These are phyloP conservation scores for Rana temporaria DNA, from an alignment of 2,113 vertebrate species.

Conservation along the genomic window DNA sequence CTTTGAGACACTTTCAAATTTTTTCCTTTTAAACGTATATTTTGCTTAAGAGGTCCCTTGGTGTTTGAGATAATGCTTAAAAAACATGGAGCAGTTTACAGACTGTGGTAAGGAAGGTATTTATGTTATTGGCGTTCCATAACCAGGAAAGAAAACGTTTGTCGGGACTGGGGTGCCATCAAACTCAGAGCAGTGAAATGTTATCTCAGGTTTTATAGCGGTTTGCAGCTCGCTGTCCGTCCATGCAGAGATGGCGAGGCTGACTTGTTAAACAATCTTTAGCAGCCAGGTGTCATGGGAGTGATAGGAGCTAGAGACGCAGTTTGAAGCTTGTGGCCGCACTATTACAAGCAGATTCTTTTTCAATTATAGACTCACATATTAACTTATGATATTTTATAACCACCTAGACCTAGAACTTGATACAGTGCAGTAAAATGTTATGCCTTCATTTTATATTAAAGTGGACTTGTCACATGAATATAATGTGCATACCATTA, in stretches of 20 bases:
- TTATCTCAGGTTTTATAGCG: conserved; percentile 47
- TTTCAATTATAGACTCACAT: conserved; percentile 38
- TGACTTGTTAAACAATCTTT: conserved; percentile 25
- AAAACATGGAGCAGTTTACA: conserved; percentile 43
- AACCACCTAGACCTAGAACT: conserved; percentile 11
- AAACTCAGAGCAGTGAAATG: conserved; percentile 39
- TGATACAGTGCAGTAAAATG: too few relatives aligned
- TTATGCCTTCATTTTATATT: too few relatives aligned
- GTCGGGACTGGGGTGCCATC: conserved; percentile 39
- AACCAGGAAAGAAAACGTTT: conserved; percentile 16
- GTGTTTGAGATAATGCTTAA: conserved; percentile 38
- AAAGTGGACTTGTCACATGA: too few relatives aligned
- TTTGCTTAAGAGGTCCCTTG: conserved; percentile 31
- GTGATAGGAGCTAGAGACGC: conserved; percentile 27
- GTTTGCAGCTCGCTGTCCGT: conserved; percentile 22
- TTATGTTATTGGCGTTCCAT: conserved; percentile 34
- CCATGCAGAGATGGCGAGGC: conserved; percentile 5
- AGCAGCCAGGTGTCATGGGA: conserved; percentile 46
- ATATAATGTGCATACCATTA: too few relatives aligned
- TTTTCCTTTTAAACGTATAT: conserved; percentile 12
- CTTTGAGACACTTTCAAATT: not conserved
- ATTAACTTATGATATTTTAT: conserved; percentile 43
- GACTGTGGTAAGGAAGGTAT: conserved; percentile 46
- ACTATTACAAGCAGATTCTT: conserved; percentile 31
- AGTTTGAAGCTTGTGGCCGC: conserved; percentile 29